Evolutionary conservation across 2,113 vertebrate species (phyloP), one percentile per base, ranked within the genome.

Genomic region (Ibidorhyncha struthersii): DNA sequence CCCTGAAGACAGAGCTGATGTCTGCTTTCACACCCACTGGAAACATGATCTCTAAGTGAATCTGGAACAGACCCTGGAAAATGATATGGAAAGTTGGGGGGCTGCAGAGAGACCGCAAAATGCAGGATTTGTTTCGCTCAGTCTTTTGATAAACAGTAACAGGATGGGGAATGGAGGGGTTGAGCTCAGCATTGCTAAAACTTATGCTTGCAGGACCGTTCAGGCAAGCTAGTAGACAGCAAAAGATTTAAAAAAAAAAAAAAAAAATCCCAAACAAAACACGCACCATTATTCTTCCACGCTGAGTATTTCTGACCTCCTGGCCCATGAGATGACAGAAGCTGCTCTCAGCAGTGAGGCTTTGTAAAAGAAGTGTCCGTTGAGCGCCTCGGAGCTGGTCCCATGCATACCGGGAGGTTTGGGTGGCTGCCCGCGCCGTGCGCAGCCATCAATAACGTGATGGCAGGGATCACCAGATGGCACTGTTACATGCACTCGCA

Each of bases 381-480:
- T 9, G 63, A 65, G 49, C 59, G 10, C 30, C 4, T 7, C 1
- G 4, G 43, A 61, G 32, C n/a, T 2, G 12, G 43, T 13, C 10
- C 32, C 34, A 17, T 1, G 3, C 9, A 20, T 8, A 13, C 4
- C 3, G 2, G 34, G 56, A 71, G n/a, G 12, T 55, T 13, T 14
- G 88, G n/a, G 56, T 7, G 61, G 43, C 25, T 36, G 61, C 40
- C 61, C 3, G 8, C 2, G 5, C 14, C 5, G 16, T 49, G 82
- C 26, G 6, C 1, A 4, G 55, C 66, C 1, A 4, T 21, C 62
- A 22, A 2, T 7, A 12, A 5, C 2, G 4, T 4, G 5, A 4
- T 30, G 65, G 47, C 58, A 8, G 9, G 52, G 27, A 41, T 74
- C 95, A 83, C 76, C 94, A 95, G 89, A 41, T 89, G 96, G 95